Evolutionary conservation across 2,888 invertebrate genomes (phyloP).

Genomic region (Cheilosia soror): DNA sequence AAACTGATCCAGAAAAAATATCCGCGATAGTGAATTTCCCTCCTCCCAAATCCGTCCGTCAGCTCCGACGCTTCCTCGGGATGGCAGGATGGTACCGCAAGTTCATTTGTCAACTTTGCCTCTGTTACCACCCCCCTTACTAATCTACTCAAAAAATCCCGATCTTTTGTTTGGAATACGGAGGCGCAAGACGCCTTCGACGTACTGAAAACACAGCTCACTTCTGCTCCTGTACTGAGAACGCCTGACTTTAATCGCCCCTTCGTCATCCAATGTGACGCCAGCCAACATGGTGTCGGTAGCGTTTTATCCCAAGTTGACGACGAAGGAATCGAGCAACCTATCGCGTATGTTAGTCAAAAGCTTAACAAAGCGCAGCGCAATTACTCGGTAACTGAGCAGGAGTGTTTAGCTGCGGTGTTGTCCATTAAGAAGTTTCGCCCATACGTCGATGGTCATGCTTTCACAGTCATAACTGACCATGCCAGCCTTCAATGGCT

Average conservation of each 20-base stretch:
- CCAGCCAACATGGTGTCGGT: slow-evolving; percentile 26
- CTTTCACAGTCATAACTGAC: slow-evolving; percentile 74
- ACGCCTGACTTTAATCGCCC: slow-evolving; percentile 46
- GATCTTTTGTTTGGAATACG: slow-evolving; percentile 7
- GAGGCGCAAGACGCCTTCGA: slow-evolving; percentile 28
- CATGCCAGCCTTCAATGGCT: slow-evolving; percentile 77
- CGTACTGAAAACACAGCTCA: slow-evolving; percentile 12
- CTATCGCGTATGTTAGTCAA: slow-evolving; percentile 25
- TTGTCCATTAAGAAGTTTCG: slow-evolving; percentile 47
- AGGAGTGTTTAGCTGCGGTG: slow-evolving; percentile 53
- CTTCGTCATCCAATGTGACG: slow-evolving; percentile 53
- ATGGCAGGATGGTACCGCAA: slow-evolving; percentile 70
- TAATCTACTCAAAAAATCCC: slow-evolving; percentile 16
- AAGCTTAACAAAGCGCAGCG: slow-evolving; percentile 33
- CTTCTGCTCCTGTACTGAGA: slow-evolving; percentile 30
- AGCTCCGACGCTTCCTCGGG: slow-evolving; percentile 67
- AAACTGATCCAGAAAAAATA: slow-evolving; percentile 64
- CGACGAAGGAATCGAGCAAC: slow-evolving; percentile 19
- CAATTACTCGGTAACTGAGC: slow-evolving; percentile 18
- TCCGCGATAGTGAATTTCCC: slow-evolving; percentile 61
- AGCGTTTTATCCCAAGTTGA: slow-evolving; percentile 31
- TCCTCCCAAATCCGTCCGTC: slow-evolving; percentile 17
- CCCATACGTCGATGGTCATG: slow-evolving; percentile 60
- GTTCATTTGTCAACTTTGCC: slow-evolving; percentile 40
- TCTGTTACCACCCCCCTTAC: slow-evolving; percentile 43